These are phyloP conservation scores for Pseudococcus viburni DNA, from an alignment of 2,888 invertebrate genomes.

Conservation along the genomic window DNA sequence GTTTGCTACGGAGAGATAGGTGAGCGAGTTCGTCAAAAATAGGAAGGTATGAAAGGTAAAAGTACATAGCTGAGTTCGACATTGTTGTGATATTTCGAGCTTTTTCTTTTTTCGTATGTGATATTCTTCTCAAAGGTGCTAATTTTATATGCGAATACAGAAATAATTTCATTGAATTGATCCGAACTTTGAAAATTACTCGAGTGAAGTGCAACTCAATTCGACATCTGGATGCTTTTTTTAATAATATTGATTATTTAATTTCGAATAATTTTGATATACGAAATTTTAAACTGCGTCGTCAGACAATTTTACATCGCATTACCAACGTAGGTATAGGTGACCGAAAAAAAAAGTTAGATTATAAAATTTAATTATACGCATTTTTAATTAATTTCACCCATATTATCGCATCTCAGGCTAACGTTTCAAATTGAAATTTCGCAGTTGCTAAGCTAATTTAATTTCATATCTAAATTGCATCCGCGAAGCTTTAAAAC, in stretches of 20 bases:
- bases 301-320: background rate
- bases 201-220: background rate
- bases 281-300: background rate
- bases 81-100: background rate
- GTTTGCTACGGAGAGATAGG: background rate
- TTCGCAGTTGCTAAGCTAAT: slow-evolving; percentile 38
- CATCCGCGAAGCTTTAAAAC: slow-evolving; percentile 35
- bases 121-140: background rate
- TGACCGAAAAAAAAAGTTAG: background rate
- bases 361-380: slow-evolving; percentile 16
- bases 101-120: background rate
- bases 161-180: no score
- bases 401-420: slow-evolving; percentile 11
- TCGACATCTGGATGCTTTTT: no score
- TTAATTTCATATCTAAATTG: slow-evolving; percentile 57
- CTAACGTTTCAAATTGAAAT: slow-evolving; percentile 32
- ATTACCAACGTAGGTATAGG: background rate
- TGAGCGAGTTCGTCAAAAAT: background rate
- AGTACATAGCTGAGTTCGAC: background rate
- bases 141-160: no score
- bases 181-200: no score
- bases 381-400: slow-evolving; percentile 33
- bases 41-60: background rate
- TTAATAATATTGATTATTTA: background rate
- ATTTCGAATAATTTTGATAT: background rate